Evolutionary conservation across 2,113 vertebrate species (phyloP).

Genomic region (Equus przewalskii): DNA sequence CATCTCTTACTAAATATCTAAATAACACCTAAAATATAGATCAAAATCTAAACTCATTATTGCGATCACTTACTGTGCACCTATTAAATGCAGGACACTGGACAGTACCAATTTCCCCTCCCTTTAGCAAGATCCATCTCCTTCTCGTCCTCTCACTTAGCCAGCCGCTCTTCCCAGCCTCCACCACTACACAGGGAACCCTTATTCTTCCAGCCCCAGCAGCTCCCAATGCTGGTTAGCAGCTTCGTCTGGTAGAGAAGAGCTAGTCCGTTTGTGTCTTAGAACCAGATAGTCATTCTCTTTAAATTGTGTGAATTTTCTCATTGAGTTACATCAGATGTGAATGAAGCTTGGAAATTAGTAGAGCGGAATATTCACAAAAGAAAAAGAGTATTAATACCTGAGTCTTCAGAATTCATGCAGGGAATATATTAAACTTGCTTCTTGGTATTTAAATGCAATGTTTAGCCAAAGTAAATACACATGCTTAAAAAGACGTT

Average conservation of each 20-base stretch:
- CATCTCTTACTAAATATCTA: not conserved
- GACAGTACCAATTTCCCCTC: not conserved
- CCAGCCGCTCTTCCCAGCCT: not conserved
- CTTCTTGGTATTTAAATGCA: constrained; percentile 86
- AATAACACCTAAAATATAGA: not conserved
- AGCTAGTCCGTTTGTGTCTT: not conserved
- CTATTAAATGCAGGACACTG: not conserved
- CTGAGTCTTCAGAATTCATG: constrained; percentile 56
- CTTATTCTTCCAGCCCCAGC: not conserved
- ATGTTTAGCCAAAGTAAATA: constrained; percentile 81
- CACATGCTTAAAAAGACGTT: constrained; percentile 68
- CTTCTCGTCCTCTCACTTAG: not conserved
- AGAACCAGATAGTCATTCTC: not conserved
- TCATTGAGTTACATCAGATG: constrained; percentile 84
- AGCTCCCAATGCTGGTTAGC: not conserved
- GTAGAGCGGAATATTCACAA: constrained; percentile 64
- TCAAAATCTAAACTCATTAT: not conserved
- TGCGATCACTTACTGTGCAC: not conserved
- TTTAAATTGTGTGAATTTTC: constrained; percentile 65
- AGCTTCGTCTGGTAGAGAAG: not conserved
- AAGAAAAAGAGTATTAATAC: not conserved
- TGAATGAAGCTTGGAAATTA: constrained; percentile 64
- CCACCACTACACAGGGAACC: rapidly evolving
- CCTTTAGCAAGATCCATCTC: not conserved
- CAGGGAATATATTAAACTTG: constrained; percentile 72